Conservation (phyloP, 2,797 vertebrate species). For the Brachyalestes nurse region DNA sequence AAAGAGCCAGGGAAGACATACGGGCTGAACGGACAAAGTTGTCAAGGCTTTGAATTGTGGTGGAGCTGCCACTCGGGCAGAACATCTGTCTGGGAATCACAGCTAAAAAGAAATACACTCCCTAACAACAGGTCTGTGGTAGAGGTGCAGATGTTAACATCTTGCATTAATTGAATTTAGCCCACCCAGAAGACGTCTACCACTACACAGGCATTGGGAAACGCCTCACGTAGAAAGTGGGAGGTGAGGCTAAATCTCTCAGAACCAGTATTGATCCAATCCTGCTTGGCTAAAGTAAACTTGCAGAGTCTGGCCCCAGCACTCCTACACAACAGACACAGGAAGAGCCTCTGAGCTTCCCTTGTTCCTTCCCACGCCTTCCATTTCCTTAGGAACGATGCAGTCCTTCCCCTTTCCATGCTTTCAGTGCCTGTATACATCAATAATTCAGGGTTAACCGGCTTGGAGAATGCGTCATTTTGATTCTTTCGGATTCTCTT, state of each 20-base stretch:
- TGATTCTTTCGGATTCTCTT: conserved; percentile 2
- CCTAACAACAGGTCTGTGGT: conserved; percentile 14
- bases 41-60: not conserved
- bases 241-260: conserved; percentile 7
- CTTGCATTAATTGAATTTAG: conserved; percentile 26
- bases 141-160: conserved; percentile 12
- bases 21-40: conserved; percentile 52
- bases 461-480: conserved; percentile 8
- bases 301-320: not conserved
- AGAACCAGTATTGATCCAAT: conserved; percentile 18
- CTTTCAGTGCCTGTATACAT: not conserved
- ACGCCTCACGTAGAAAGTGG: not conserved
- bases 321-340: conserved; percentile 9
- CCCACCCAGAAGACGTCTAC: conserved; percentile 11
- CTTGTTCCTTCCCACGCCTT: conserved; percentile 21
- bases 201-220: conserved; percentile 11
- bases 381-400: conserved; percentile 20
- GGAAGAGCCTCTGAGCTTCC: not conserved
- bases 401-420: not conserved
- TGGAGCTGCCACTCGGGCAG: conserved; percentile 14
- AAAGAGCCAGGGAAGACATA: conserved; percentile 36
- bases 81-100: conserved; percentile 26
- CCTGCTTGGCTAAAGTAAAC: conserved; percentile 14
- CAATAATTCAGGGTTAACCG: conserved; percentile 18
- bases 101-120: conserved; percentile 7